phyloP scores from a whole-genome alignment of 2,113 vertebrate genomes.

The Blennius ocellaris region DNA sequence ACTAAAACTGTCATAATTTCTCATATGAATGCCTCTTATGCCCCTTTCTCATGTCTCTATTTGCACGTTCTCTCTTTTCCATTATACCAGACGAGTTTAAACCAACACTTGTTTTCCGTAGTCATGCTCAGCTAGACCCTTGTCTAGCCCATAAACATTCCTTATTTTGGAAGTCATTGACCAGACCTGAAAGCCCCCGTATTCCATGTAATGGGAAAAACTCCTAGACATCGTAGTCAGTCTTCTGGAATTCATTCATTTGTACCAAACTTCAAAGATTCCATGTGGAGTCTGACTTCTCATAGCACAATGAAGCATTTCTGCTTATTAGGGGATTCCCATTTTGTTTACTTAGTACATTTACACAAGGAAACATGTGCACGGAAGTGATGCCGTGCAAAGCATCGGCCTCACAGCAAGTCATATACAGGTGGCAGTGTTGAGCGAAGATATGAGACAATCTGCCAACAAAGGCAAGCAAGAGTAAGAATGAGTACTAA shows the following conservation, averaged over 20 bases:
- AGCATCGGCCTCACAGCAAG: background rate
- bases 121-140: slow-evolving; percentile 46
- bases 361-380: background rate
- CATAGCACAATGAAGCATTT: background rate
- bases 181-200: slow-evolving; percentile 41
- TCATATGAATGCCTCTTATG: too few species aligned
- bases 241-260: slow-evolving; percentile 26
- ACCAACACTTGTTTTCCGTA: slow-evolving; percentile 43
- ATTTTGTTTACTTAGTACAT: background rate
- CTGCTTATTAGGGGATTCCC: background rate
- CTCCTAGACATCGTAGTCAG: slow-evolving; percentile 13
- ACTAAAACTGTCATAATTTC: too few species aligned
- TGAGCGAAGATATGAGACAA: background rate
- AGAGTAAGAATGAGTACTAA: background rate
- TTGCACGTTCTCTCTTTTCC: slow-evolving; percentile 28
- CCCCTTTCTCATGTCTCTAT: slow-evolving; percentile 18
- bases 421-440: background rate
- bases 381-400: too few species aligned
- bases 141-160: slow-evolving; percentile 60
- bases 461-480: background rate
- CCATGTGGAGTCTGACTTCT: background rate
- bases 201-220: slow-evolving; percentile 47
- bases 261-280: slow-evolving; percentile 15
- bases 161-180: slow-evolving; percentile 60
- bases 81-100: slow-evolving; percentile 41